Conservation (phyloP, 2,797 vertebrate species). For the Siniperca scherzeri region DNA sequence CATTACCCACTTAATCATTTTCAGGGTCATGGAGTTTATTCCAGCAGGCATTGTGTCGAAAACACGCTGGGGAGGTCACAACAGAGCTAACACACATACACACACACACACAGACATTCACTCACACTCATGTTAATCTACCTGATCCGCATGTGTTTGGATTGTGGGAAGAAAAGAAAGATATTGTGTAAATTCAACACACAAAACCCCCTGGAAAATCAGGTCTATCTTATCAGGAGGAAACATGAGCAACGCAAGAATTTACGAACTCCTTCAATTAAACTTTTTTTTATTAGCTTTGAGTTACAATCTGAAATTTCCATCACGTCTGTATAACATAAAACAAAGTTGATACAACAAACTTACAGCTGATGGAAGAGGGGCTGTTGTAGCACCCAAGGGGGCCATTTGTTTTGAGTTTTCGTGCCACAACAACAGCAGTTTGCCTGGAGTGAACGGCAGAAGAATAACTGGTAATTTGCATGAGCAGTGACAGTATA, state of each 20-base stretch:
- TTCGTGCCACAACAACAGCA: constrained; percentile 8
- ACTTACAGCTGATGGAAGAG: constrained; percentile 1
- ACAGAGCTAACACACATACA: neutral
- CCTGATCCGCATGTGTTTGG: neutral
- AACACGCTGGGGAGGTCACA: neutral
- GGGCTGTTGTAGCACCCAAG: neutral
- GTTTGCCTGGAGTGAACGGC: constrained; percentile 20
- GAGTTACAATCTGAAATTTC: neutral
- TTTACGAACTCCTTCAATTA: neutral
- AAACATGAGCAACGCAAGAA: neutral
- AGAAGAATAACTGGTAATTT: constrained; percentile 22
- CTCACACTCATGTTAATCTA: constrained; percentile 12
- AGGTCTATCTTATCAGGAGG: constrained; percentile 19
- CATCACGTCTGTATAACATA: neutral
- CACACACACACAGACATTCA: constrained; percentile 3
- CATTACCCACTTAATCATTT: constrained; percentile 18
- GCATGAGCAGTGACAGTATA: constrained; percentile 11
- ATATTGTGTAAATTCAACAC: constrained; percentile 10
- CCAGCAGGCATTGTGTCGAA: neutral
- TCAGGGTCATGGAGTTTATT: constrained; percentile 31
- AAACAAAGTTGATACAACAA: constrained; percentile 1
- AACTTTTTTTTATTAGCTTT: neutral
- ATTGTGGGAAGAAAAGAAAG: constrained; percentile 16
- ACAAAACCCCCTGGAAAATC: neutral
- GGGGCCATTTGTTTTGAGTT: constrained; percentile 10